Percentiles rank a stretch among this genome's conserved stretches.
These are phyloP conservation scores for Sarcophaga carnaria DNA, from an alignment of 2,888 invertebrate species.

Conservation along the genomic window DNA sequence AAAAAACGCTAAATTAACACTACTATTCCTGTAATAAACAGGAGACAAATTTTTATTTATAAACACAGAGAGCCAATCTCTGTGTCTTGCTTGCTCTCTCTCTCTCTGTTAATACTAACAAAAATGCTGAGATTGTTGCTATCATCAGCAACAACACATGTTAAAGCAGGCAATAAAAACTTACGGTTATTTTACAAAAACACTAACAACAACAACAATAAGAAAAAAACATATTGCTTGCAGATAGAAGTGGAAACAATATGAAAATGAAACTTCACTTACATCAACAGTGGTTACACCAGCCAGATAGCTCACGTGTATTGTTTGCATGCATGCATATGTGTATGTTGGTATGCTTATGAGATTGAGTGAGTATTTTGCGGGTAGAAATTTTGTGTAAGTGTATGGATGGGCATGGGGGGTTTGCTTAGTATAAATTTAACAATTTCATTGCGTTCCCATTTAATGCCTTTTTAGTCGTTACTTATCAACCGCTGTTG, in stretches of 20 bases:
- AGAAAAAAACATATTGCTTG: background rate
- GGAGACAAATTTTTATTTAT: background rate
- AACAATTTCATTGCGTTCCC: slow-evolving; percentile 43
- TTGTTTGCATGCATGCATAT: background rate
- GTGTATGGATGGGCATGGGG: background rate
- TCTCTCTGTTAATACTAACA: background rate
- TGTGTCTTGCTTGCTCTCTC: too few relatives aligned
- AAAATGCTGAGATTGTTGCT: background rate
- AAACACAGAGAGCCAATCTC: too few relatives aligned
- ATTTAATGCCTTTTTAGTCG: slow-evolving; percentile 53
- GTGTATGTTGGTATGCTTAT: background rate
- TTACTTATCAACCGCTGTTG: slow-evolving; percentile 58
- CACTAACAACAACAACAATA: background rate
- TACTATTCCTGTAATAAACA: background rate
- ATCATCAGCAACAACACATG: background rate
- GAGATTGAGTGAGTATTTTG: background rate
- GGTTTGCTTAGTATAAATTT: slow-evolving; percentile 36
- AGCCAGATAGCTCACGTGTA: too few relatives aligned
- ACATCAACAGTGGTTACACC: background rate
- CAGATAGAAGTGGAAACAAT: background rate
- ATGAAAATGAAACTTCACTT: background rate
- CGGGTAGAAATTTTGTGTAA: too few relatives aligned
- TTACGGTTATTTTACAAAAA: background rate
- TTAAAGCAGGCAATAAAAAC: background rate
- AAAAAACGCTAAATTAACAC: too few relatives aligned